These are phyloP conservation scores for Denticeps clupeoides DNA, from an alignment of 2,797 vertebrate species.

Conservation along the genomic window DNA sequence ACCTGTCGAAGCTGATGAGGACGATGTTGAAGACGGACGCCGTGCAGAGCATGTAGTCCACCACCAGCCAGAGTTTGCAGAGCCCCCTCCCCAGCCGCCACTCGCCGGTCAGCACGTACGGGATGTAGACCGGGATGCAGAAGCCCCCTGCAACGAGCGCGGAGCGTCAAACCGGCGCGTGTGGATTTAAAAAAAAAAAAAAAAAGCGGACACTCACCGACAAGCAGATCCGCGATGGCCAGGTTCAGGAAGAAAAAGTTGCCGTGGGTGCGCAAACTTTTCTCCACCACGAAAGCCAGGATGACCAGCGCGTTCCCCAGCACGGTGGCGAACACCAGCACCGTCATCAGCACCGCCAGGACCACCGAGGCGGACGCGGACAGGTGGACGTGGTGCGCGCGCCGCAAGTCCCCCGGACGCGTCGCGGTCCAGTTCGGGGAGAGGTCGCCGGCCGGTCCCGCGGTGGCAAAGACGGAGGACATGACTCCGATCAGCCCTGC, in stretches of 20 bases:
- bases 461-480: too few species aligned
- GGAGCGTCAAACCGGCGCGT: too few species aligned
- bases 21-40: constrained; percentile 65
- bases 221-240: constrained; percentile 58
- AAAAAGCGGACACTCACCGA: constrained; percentile 37
- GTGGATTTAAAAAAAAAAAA: not conserved
- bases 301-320: constrained; percentile 59
- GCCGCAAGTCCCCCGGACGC: constrained; percentile 15
- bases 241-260: constrained; percentile 68
- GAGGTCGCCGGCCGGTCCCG: not conserved
- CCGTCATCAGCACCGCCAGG: constrained; percentile 51
- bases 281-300: constrained; percentile 55
- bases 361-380: constrained; percentile 38
- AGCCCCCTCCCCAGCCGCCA: constrained; percentile 53
- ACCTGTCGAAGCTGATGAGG: constrained; percentile 63
- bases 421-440: constrained; percentile 14
- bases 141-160: constrained; percentile 46
- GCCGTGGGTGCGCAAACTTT: constrained; percentile 54
- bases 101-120: constrained; percentile 55
- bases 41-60: constrained; percentile 59
- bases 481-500: too few species aligned
- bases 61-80: constrained; percentile 60
- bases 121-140: constrained; percentile 63
- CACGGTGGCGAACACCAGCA: constrained; percentile 55
- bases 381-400: constrained; percentile 40